Evolutionary conservation across 2,113 vertebrate species (phyloP).

Genomic region (Leiothrix lutea): DNA sequence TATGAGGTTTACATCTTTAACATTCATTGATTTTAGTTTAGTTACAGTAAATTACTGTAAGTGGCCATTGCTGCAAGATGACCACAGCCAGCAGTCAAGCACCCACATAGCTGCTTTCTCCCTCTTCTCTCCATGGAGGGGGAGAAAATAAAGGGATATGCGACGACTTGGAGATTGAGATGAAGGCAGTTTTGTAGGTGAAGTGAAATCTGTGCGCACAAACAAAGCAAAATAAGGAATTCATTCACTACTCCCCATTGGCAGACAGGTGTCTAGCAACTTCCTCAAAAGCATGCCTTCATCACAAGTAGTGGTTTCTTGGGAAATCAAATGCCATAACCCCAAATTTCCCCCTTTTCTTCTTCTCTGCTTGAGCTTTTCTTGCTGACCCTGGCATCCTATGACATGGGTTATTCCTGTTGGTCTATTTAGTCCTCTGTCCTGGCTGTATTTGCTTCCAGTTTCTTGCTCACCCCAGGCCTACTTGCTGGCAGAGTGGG

Average conservation of each 20-base stretch:
- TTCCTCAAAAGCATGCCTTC: neutral
- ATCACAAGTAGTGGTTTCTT: neutral
- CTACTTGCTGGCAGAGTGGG: neutral
- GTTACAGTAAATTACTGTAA: constrained; percentile 11
- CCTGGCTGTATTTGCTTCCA: neutral
- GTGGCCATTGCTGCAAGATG: neutral
- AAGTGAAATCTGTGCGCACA: neutral
- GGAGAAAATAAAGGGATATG: neutral
- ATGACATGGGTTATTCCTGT: neutral
- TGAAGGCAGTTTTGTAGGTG: neutral
- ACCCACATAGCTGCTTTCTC: neutral
- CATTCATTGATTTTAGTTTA: constrained; percentile 17
- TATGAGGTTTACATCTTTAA: neutral
- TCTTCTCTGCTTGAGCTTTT: neutral
- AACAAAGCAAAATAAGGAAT: neutral
- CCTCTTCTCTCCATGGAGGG: neutral
- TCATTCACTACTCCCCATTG: neutral
- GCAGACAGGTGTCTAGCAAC: neutral
- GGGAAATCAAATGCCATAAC: neutral
- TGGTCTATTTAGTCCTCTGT: neutral
- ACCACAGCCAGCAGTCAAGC: neutral
- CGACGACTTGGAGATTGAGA: neutral
- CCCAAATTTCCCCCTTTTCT: neutral
- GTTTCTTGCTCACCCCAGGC: neutral
- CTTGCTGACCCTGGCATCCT: neutral